These are phyloP conservation scores for Bactericera cockerelli DNA, from an alignment of 1,140 invertebrate genomes.

Conservation along the genomic window DNA sequence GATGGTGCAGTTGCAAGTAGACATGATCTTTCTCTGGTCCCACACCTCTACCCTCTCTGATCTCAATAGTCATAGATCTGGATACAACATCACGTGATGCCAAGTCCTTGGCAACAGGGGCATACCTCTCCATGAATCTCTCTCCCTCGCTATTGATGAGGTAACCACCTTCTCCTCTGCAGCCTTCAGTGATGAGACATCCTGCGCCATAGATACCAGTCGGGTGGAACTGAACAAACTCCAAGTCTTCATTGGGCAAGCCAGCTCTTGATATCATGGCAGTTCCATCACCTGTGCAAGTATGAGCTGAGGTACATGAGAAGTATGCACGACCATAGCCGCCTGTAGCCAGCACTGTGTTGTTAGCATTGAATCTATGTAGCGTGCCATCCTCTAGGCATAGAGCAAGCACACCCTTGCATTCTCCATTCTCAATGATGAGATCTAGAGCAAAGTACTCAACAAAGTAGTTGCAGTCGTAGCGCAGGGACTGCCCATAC, in stretches of 20 bases:
- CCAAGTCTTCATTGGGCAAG: constrained; percentile 83
- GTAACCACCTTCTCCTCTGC: constrained; percentile 69
- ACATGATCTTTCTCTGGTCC: constrained; percentile 97
- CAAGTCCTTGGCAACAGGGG: constrained; percentile 94
- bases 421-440: constrained; percentile 87
- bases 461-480: constrained; percentile 97
- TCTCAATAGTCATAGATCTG: constrained; percentile 92
- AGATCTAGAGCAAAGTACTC: constrained; percentile 98
- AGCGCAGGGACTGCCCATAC: constrained; percentile 88
- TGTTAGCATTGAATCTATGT: constrained; percentile 66
- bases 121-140: constrained; percentile 97
- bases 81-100: constrained; percentile 96
- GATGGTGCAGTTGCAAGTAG: constrained; percentile 85
- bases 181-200: constrained; percentile 94
- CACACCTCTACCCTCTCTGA: constrained; percentile 89
- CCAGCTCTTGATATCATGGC: constrained; percentile 89
- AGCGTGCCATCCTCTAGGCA: constrained; percentile 95
- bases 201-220: constrained; percentile 98
- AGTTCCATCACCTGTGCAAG: constrained; percentile 93
- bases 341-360: constrained; percentile 67
- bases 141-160: constrained; percentile 92
- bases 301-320: constrained; percentile 97
- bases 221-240: constrained; percentile 99
- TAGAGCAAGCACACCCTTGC: constrained; percentile 85
- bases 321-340: constrained; percentile 88